Evolutionary conservation across 2,113 vertebrate species (phyloP), one percentile per base, ranked within the genome.

Genomic region (Oplegnathus fasciatus): DNA sequence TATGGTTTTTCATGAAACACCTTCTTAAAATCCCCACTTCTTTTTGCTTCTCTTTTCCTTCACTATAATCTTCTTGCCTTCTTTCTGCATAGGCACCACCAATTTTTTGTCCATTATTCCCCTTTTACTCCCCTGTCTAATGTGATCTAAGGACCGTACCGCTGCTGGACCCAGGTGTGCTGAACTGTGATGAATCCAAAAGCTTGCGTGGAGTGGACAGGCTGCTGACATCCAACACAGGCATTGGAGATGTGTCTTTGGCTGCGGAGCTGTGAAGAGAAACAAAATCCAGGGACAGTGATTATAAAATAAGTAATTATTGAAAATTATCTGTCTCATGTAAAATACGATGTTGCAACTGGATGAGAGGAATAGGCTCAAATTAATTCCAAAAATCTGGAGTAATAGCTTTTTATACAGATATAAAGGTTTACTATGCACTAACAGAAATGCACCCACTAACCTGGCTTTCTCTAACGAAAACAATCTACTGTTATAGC

Each of bases 201-300:
- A 98, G 97, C 86, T 98, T 99, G 32, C 97, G 96, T 71, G 98
- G 97, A 1, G 97, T 98, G 20, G 98, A 97, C 83, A 99, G 90
- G 81, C 96, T 96, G 60, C 97, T 95, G n/a, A 97, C 96, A 26
- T 99, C 98, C 88, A 98, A 93, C 75, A 94, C 88, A 65, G 97
- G 96, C 52, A 95, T 91, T 0, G 96, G 93, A 85, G 97, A 96
- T 0, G 92, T 34, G 6, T 99, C 98, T 92, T 98, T 99, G 83
- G 88, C 84, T 17, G 95, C 86, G 0, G 96, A 96, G 32, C 98
- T 99, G 85, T 0, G 72, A 3, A 30, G 8, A 62, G 1, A 61
- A 78, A 80, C 46, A 61, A 37, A 89, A 60, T 78, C 11, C 22
- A 61, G 15, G 22, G 7, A 54, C 1, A 4, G 20, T n/a, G 32